Base-by-base conservation (phyloP, 2,888 invertebrate species). In the Caenorhabditis sp. region DNA sequence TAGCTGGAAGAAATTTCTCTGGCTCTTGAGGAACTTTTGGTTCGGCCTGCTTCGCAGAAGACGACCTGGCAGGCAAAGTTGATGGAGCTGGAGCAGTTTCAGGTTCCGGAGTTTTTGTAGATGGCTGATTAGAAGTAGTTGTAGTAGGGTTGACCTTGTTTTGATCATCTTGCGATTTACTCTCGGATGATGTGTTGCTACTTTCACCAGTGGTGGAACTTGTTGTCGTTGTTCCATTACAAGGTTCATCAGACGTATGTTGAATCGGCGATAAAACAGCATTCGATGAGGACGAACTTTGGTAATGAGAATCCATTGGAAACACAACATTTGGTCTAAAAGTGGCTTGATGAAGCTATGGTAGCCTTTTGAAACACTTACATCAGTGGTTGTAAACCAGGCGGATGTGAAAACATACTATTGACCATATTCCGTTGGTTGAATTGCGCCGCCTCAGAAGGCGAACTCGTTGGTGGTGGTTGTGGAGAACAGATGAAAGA, bases 21-120 rank as follows among this genome's bases (percentile, higher is more conserved):
- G 69, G 63, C 2, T 64, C 64, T 35, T 75, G 70, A 56, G 58
- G 69, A 24, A 76, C 69, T 19, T 26, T 59, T 8, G 76, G 68
- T 38, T 19, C 31, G 1, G 54, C 10, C 24, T 68, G 54, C 22
- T 24, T 41, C 2, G 28, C 24, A 4, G 66, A 35, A 14, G 35
- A 19, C 12, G 51, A n/a, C 16, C 26, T 44, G 14, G 10, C 8
- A 16, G 14, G 54, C 22, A 19, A 41, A n/a, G 31, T 16, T 16
- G 38, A 8, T 8, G 58, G 19, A 47, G n/a, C 6, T 14, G 31
- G 22, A n/a, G 12, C 22, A 8, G 28, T 35, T 31, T 61, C 38
- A 5, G 41, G 28, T 22, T 64, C 51, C n/a, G 54, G 44, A 41
- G 22, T 63, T 38, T 22, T 69, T 47, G n/a, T 16, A 26, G 47